Evolutionary conservation across 2,888 invertebrate species (phyloP).

Genomic region (Sussaba pulchella): DNA sequence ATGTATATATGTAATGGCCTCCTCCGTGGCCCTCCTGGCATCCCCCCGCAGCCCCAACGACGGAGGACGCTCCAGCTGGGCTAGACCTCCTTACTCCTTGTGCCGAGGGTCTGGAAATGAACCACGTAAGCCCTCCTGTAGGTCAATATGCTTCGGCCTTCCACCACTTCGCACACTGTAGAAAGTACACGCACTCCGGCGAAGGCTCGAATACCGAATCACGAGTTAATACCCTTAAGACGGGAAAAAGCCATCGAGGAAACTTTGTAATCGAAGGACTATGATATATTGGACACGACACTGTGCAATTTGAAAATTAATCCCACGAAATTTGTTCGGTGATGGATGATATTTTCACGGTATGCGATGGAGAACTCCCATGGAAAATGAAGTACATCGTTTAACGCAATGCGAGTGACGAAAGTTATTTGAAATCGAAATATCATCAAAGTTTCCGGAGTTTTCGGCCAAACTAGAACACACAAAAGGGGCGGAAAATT

Average conservation of each 20-base stretch:
- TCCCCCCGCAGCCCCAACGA: not conserved
- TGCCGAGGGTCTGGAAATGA: slow-evolving; percentile 37
- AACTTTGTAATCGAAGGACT: not conserved
- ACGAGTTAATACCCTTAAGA: slow-evolving; percentile 6
- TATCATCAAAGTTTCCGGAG: too few relatives aligned
- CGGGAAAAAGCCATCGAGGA: not conserved
- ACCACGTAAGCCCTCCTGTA: slow-evolving; percentile 21
- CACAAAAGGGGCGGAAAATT: too few relatives aligned
- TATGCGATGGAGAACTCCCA: too few relatives aligned
- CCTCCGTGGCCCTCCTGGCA: slow-evolving; percentile 7
- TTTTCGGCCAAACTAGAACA: too few relatives aligned
- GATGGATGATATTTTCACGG: too few relatives aligned
- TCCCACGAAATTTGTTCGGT: not conserved
- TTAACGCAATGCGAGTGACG: too few relatives aligned
- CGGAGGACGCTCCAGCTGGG: not conserved
- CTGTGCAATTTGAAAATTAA: not conserved
- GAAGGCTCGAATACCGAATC: not conserved
- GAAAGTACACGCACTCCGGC: not conserved
- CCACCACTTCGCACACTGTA: not conserved
- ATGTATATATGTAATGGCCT: slow-evolving; percentile 18
- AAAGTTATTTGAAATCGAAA: too few relatives aligned
- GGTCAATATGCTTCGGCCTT: slow-evolving; percentile 30
- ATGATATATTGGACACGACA: not conserved
- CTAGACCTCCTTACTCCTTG: slow-evolving; percentile 21
- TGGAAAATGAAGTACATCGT: too few relatives aligned